Base-by-base conservation (phyloP, 2,113 vertebrate species). In the Cercocebus atys region DNA sequence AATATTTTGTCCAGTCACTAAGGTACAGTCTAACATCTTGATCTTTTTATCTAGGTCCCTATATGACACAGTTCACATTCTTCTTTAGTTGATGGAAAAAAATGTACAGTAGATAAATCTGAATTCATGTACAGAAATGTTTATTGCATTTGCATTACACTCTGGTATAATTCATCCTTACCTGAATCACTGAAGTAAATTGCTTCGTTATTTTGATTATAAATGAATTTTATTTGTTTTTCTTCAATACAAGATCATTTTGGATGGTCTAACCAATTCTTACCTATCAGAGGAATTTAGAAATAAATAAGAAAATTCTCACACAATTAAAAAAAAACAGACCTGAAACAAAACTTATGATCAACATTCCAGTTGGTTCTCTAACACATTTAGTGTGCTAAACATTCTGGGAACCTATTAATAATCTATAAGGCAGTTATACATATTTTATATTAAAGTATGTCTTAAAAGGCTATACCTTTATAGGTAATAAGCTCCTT, bases 361-460 rank as follows among this genome's bases (percentile, higher is more conserved):
- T 93, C 30, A 95, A 73, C 90, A 96, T 94, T 97, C 43, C 75
- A 52, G 70, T 94, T 98, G 84, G 3, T 92, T 97, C 95, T 97
- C 92, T 72, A 96, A 82, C 40, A 98, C 82, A 97, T 93, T 66
- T 94, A 98, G 18, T 2, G 0, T 91, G 64, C 81, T 97, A 98
- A 97, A 89, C 96, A 72, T 97, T 97, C 96, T 98, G 47, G 73
- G 6, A 95, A 88, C 40, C 38, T 97, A 76, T 99, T 98, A 99
- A 98, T 98, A 99, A 98, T 98, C 97, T 93, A 98, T 98, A 93
- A 98, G 83, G 61, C 47, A 95, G 87, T 93, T 97, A 98, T 99
- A 90, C 86, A 98, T 98, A 98, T 99, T 99, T 98, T 97, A 98
- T 98, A 97, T 50, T 97, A 98, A 98, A 98, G 50, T 47, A 66